Percentiles rank a stretch among this genome's conserved stretches.
phyloP scores from a whole-genome alignment of 2,113 vertebrate genomes.

The Stegastes partitus region DNA sequence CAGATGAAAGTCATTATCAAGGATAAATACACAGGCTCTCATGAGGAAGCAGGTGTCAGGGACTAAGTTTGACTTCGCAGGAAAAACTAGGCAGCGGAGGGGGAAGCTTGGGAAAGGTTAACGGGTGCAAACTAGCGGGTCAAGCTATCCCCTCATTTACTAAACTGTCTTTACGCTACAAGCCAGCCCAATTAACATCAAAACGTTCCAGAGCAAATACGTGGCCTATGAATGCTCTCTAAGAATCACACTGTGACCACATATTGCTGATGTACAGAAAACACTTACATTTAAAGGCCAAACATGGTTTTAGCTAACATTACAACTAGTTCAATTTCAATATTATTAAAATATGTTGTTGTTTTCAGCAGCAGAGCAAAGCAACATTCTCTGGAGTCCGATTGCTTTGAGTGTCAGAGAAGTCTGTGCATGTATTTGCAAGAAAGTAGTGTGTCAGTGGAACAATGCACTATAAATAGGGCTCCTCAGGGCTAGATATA shows the following conservation, averaged over 20 bases:
- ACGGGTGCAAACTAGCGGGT: constrained; percentile 25
- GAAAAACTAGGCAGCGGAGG: constrained; percentile 44
- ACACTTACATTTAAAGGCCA: no score
- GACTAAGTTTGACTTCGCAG: constrained; percentile 65
- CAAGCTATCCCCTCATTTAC: neutral
- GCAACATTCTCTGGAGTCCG: constrained; percentile 17
- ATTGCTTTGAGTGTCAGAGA: constrained; percentile 43
- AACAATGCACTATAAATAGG: constrained; percentile 83
- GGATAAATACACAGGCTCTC: constrained; percentile 72
- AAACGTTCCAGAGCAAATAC: neutral
- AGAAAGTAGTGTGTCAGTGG: constrained; percentile 78
- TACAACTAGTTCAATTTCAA: constrained; percentile 5
- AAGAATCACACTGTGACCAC: neutral
- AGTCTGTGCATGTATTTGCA: constrained; percentile 43
- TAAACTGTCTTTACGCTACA: neutral
- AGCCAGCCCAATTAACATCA: neutral
- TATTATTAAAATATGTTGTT: constrained; percentile 23
- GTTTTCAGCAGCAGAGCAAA: constrained; percentile 43
- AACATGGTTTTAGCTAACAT: neutral
- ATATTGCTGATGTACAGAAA: neutral
- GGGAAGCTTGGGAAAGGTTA: constrained; percentile 49
- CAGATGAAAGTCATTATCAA: constrained; percentile 78
- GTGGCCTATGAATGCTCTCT: neutral
- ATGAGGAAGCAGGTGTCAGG: constrained; percentile 60
- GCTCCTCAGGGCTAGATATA: constrained; percentile 70